phyloP scores from a whole-genome alignment of 1,140 invertebrate genomes.

The Aleiodes sp. region DNA sequence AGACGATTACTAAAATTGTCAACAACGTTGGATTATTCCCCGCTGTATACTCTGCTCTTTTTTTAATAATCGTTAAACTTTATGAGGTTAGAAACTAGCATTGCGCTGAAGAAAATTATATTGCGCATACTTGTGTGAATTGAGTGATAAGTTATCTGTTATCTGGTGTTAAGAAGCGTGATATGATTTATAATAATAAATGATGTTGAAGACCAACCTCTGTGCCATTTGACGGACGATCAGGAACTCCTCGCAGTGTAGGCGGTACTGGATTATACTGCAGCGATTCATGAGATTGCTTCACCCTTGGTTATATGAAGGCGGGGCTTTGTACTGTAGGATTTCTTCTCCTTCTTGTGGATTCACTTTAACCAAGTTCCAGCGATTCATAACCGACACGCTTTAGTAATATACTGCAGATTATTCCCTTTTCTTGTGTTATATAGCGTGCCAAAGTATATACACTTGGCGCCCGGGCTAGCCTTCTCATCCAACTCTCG shows the following conservation, averaged over 20 bases:
- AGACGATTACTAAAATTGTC: conserved; percentile 3
- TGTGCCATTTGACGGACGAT: conserved; percentile 20
- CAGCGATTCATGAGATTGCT: conserved; percentile 24
- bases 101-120: background rate
- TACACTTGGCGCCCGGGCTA: background rate
- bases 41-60: background rate
- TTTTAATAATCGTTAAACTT: conserved; percentile 2
- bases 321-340: conserved; percentile 18
- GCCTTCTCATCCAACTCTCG: background rate
- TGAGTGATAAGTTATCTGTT: conserved; percentile 9
- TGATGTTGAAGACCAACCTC: background rate
- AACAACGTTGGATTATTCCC: background rate
- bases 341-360: conserved; percentile 4
- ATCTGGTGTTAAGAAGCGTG: background rate
- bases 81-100: background rate
- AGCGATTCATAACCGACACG: conserved; percentile 24
- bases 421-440: conserved; percentile 18
- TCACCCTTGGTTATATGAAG: conserved; percentile 10
- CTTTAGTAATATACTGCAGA: conserved; percentile 3
- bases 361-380: background rate
- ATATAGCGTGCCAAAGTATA: background rate
- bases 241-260: background rate
- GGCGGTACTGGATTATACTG: conserved; percentile 19
- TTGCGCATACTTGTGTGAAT: background rate
- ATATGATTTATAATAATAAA: background rate